These are phyloP conservation scores for Gavia stellata DNA, from an alignment of 2,113 vertebrate genomes.

Conservation along the genomic window DNA sequence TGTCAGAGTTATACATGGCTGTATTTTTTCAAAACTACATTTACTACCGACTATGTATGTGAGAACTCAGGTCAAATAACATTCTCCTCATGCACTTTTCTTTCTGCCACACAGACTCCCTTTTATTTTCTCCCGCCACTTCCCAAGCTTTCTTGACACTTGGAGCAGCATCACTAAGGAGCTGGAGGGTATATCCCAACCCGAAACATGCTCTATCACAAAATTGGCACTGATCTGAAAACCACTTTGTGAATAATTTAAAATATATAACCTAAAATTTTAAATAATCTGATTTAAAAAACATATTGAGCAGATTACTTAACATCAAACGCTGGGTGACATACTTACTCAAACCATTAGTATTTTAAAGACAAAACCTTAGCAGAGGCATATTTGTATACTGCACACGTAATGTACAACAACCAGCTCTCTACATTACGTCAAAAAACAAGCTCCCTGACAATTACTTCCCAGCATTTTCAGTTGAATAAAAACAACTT, in stretches of 20 bases:
- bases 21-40: not conserved
- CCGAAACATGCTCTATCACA: not conserved
- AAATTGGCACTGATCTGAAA: not conserved
- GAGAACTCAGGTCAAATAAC: not conserved
- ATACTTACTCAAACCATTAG: not conserved
- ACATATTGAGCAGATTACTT: not conserved
- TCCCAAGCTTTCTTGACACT: not conserved
- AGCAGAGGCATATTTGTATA: not conserved
- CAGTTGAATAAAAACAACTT: not conserved
- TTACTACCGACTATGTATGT: not conserved
- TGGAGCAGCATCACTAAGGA: not conserved
- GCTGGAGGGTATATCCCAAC: not conserved
- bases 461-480: not conserved
- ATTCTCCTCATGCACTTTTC: not conserved
- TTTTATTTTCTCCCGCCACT: not conserved
- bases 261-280: not conserved
- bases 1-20: not conserved
- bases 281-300: not conserved
- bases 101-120: not conserved
- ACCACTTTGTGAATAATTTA: not conserved
- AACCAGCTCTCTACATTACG: not conserved
- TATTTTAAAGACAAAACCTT: not conserved
- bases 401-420: not conserved
- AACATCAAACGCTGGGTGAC: not conserved
- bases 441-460: not conserved